phyloP scores from a whole-genome alignment of 2,113 vertebrate species.

The Lagopus muta region DNA sequence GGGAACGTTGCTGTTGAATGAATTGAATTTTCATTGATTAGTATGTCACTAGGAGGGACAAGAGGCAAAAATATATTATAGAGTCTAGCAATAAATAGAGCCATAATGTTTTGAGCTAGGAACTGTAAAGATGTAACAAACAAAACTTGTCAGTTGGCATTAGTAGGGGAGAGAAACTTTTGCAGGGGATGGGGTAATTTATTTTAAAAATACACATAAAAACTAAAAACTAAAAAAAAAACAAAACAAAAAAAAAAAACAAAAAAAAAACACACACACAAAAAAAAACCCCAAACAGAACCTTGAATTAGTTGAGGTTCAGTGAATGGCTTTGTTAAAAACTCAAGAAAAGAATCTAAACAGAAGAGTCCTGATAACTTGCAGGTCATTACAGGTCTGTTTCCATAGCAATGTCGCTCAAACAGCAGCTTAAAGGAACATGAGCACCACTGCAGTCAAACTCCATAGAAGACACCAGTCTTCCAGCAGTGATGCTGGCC shows the following conservation, averaged over 20 bases:
- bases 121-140: neutral
- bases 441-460: conserved; percentile 51
- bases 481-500: neutral
- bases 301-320: conserved; percentile 81
- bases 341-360: conserved; percentile 74
- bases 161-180: conserved; percentile 31
- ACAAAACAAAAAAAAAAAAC: neutral
- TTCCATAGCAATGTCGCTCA: conserved; percentile 74
- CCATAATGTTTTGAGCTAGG: neutral
- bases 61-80: neutral
- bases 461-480: conserved; percentile 19
- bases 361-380: conserved; percentile 73
- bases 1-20: conserved; percentile 23
- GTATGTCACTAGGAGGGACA: fast-evolving
- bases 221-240: neutral
- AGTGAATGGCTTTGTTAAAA: conserved; percentile 77
- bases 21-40: conserved; percentile 32
- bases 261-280: too few relatives aligned
- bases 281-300: conserved; percentile 6
- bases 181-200: neutral
- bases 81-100: neutral
- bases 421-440: conserved; percentile 61
- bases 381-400: conserved; percentile 74
- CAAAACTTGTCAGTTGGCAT: conserved; percentile 39
- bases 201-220: neutral